Evolutionary conservation across 2,113 vertebrate species (phyloP).

Genomic region (Paramormyrops kingsleyae): DNA sequence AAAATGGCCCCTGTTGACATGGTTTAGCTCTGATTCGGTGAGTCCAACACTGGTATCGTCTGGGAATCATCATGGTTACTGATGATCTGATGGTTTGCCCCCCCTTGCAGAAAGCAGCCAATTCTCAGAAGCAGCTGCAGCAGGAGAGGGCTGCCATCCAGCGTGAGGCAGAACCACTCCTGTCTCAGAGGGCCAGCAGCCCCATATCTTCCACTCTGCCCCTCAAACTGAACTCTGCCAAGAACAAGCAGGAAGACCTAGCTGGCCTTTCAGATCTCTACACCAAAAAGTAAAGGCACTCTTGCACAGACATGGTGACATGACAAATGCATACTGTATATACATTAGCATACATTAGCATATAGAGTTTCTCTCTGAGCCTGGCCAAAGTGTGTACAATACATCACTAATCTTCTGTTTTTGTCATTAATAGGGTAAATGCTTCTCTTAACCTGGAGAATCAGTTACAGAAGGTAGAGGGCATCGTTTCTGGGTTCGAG

Average conservation of each 20-base stretch:
- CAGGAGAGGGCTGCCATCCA: conserved; percentile 67
- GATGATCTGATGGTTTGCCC: neutral
- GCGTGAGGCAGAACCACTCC: conserved; percentile 66
- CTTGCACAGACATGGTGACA: neutral
- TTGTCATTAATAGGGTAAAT: conserved; percentile 62
- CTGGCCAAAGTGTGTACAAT: neutral
- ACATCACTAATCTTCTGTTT: neutral
- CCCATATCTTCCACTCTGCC: conserved; percentile 66
- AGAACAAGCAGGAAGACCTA: conserved; percentile 71
- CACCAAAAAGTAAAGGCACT: conserved; percentile 70
- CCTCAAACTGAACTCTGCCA: conserved; percentile 61
- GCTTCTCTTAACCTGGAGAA: conserved; percentile 77
- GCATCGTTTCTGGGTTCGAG: conserved; percentile 72
- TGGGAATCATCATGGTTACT: neutral
- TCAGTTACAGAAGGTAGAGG: conserved; percentile 75
- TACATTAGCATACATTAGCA: neutral
- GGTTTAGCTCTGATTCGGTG: neutral
- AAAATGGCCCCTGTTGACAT: neutral
- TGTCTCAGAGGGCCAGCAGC: conserved; percentile 56
- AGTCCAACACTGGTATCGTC: neutral
- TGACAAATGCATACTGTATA: neutral
- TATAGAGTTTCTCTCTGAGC: neutral
- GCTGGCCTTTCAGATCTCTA: conserved; percentile 71
- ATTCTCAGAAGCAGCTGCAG: conserved; percentile 65
- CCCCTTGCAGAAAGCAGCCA: conserved; percentile 58